Evolutionary conservation across 2,113 vertebrate genomes (phyloP).

Genomic region (Entelurus aequoreus): DNA sequence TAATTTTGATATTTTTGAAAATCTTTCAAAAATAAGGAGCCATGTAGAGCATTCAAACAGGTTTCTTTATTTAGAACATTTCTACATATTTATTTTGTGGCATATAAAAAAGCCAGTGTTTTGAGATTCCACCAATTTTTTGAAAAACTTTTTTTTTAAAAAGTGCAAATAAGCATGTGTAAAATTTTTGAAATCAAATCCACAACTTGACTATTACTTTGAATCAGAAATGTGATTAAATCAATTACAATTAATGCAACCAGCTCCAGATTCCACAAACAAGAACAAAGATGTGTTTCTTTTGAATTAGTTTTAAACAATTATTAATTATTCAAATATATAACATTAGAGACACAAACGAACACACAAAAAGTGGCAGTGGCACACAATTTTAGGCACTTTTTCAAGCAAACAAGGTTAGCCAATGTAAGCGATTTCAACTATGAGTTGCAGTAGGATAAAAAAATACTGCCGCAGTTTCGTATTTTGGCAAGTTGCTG

Average conservation of each 20-base stretch:
- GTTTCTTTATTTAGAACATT: background rate
- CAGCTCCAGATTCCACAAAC: conserved; percentile 31
- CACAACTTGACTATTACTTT: conserved; percentile 18
- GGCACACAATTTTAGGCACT: conserved; percentile 34
- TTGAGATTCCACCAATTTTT: conserved; percentile 28
- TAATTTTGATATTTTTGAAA: too few relatives aligned
- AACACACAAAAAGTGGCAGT: conserved; percentile 53
- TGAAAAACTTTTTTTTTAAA: conserved; percentile 16
- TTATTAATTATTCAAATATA: conserved; percentile 24
- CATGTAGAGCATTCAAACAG: background rate
- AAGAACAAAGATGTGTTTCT: conserved; percentile 22
- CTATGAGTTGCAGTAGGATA: background rate
- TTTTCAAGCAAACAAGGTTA: conserved; percentile 20
- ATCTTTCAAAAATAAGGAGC: too few relatives aligned
- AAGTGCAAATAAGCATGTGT: conserved; percentile 36
- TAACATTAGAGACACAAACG: conserved; percentile 24
- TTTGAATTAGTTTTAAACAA: conserved; percentile 44
- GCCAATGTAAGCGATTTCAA: conserved; percentile 1
- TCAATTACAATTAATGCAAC: conserved; percentile 49
- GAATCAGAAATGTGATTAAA: conserved; percentile 31
- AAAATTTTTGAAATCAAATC: conserved; percentile 5
- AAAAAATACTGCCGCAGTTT: conserved; percentile 22
- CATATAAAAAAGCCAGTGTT: background rate
- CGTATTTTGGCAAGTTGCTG: too few relatives aligned
- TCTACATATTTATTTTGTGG: background rate